These are phyloP conservation scores for Arbacia lixula DNA, from an alignment of 53 echinoderm and acorn worm genomes.

Conservation along the genomic window DNA sequence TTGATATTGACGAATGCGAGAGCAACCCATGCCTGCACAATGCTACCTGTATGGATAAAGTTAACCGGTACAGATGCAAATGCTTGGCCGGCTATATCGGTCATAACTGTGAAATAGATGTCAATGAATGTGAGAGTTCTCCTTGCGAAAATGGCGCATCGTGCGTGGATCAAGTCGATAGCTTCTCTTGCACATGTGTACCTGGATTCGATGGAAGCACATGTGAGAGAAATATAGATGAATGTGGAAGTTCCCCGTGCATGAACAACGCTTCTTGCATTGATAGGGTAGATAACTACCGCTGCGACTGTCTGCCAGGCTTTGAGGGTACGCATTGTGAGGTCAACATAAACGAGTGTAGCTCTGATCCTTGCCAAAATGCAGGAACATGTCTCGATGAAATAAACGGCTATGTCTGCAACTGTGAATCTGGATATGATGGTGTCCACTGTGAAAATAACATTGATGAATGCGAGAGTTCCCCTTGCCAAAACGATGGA, in stretches of 20 bases:
- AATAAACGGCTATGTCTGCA: slow-evolving; percentile 44
- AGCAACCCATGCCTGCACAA: slow-evolving; percentile 58
- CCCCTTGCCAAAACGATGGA: slow-evolving; percentile 64
- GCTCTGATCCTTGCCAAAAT: slow-evolving; percentile 61
- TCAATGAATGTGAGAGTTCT: slow-evolving; percentile 49
- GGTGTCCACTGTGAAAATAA: slow-evolving; percentile 60
- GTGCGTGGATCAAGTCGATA: slow-evolving; percentile 54
- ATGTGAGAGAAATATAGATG: slow-evolving; percentile 49
- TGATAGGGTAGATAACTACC: slow-evolving; percentile 58
- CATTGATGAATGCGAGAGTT: slow-evolving; percentile 61
- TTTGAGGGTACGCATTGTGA: slow-evolving; percentile 58
- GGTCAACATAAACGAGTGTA: slow-evolving; percentile 65
- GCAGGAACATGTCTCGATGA: slow-evolving; percentile 45
- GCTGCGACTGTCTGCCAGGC: slow-evolving; percentile 53
- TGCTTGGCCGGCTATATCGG: slow-evolving; percentile 52
- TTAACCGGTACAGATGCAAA: slow-evolving; percentile 29
- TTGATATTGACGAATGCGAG: slow-evolving; percentile 61
- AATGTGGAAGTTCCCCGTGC: slow-evolving; percentile 71
- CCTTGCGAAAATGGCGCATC: slow-evolving; percentile 48
- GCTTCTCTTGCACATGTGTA: slow-evolving; percentile 44
- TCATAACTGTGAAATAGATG: slow-evolving; percentile 46
- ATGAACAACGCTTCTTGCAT: slow-evolving; percentile 66
- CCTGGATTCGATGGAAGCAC: slow-evolving; percentile 60
- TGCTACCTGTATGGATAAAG: slow-evolving; percentile 13
- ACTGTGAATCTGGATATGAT: slow-evolving; percentile 54